Evolutionary conservation across 2,113 vertebrate species (phyloP).

Genomic region (Hiodon alosoides): DNA sequence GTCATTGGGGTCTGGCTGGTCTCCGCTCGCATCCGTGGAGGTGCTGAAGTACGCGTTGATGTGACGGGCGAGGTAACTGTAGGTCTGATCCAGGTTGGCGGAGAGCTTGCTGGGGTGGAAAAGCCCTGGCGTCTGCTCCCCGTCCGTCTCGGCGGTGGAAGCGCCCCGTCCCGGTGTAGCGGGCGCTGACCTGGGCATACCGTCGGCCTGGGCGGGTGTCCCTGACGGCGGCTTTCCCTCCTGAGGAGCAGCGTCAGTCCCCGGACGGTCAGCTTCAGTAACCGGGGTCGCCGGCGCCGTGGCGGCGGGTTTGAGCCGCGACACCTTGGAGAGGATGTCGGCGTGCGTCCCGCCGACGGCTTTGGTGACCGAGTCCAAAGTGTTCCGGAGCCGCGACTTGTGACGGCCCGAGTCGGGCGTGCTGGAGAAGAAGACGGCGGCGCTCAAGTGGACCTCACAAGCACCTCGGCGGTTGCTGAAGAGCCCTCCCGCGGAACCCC

Average conservation of each 20-base stretch:
- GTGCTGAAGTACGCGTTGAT: conserved; percentile 83
- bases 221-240: background rate
- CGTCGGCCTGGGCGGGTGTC: conserved; percentile 32
- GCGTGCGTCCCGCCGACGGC: conserved; percentile 78
- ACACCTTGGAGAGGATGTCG: conserved; percentile 77
- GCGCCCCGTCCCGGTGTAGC: conserved; percentile 16
- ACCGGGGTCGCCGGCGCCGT: conserved; percentile 44
- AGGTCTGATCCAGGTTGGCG: conserved; percentile 82
- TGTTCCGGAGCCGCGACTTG: conserved; percentile 85
- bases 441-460: conserved; percentile 53
- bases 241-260: conserved; percentile 16
- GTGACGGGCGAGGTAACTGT: conserved; percentile 79
- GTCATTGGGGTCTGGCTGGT: conserved; percentile 36
- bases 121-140: conserved; percentile 60
- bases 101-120: conserved; percentile 75
- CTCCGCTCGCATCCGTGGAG: conserved; percentile 56
- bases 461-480: background rate
- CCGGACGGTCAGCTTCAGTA: conserved; percentile 38
- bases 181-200: conserved; percentile 24
- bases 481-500: conserved; percentile 36
- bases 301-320: conserved; percentile 68
- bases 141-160: conserved; percentile 33
- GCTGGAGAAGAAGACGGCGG: conserved; percentile 64
- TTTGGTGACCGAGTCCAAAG: conserved; percentile 83
- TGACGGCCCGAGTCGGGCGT: conserved; percentile 70